A percentile compares a stretch with the other conserved stretches of the same genome.
Conservation (phyloP, 2,888 invertebrate genomes). For the Baronia brevicornis region DNA sequence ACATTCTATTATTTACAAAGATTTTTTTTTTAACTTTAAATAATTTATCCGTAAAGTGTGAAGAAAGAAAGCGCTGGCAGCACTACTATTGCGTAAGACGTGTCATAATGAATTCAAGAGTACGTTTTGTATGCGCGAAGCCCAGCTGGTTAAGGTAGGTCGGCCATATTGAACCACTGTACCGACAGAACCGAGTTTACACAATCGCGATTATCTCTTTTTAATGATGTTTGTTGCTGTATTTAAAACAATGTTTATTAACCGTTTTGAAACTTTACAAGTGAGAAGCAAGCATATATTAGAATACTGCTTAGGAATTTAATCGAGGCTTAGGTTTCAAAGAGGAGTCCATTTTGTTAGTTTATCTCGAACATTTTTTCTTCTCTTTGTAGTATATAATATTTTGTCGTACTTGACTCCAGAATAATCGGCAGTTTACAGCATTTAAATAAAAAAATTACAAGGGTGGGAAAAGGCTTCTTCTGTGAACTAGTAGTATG, state of each 20-base stretch:
- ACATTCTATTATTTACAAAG: no score
- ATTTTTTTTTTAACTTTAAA: constrained; percentile 2
- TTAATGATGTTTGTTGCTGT: constrained; percentile 10
- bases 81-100: constrained; percentile 5
- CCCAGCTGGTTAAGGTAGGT: constrained; percentile 6
- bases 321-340: no score
- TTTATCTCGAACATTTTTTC: no score
- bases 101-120: constrained; percentile 6
- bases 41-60: no score
- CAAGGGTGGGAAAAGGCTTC: no score
- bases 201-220: constrained; percentile 6
- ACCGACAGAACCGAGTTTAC: constrained; percentile 1
- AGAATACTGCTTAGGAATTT: neutral
- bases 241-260: constrained; percentile 9
- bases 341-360: no score
- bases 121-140: constrained; percentile 1
- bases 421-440: no score
- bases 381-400: no score
- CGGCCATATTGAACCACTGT: constrained; percentile 6
- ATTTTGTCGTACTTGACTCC: no score
- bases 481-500: no score
- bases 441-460: no score
- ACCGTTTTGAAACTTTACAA: constrained; percentile 5
- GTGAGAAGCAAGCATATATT: neutral
- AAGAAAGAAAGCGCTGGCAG: neutral